Evolutionary conservation across 2,113 vertebrate species (phyloP), one percentile per base, ranked within the genome.

Genomic region (Mustelus asterias): DNA sequence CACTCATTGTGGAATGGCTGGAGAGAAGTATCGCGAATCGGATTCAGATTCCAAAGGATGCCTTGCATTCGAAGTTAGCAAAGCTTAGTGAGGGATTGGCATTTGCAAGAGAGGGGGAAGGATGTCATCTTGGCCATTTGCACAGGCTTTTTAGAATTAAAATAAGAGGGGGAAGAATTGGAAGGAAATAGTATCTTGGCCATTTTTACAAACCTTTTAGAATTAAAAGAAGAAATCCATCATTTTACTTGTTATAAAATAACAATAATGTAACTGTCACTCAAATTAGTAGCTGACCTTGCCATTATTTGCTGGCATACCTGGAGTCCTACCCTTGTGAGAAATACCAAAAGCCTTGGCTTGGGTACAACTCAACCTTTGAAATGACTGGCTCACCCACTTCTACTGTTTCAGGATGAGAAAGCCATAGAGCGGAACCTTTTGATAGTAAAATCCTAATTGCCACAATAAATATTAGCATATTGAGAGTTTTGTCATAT

Each of bases 361-460:
- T 89, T 89, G 83, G 41, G 41, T 44, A 88, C 48, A 58, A 48
- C 48, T 88, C 85, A 88, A 88, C 85, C 85, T 88, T 88, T 48
- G 54, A 88, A 88, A 88, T 88, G 22, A 58, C 85, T 88, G 48
- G 85, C 48, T 88, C 85, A 89, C 26, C 26, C 26, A 13, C 86
- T 58, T 33, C 86, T 60, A 89, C 54, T 54, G 4, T 89, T 89
- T 29, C 54, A 58, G 41, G 54, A 89, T 33, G 86, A 89, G 26
- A 89, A 89, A 89, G 86, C 86, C 58, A 33, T 33, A 89, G 86
- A 89, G 86, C 86, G 26, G 86, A 89, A 89, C 86, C 86, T 26
- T 60, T 89, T 89, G 86, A 89, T 89, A 89, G 54, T 89, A 89
- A 89, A 89, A 89, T 89, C 86, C 58, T 89, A 89, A 89, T 89